These are phyloP conservation scores for Xiphophorus hellerii DNA, from an alignment of 2,113 vertebrate genomes.

Conservation along the genomic window DNA sequence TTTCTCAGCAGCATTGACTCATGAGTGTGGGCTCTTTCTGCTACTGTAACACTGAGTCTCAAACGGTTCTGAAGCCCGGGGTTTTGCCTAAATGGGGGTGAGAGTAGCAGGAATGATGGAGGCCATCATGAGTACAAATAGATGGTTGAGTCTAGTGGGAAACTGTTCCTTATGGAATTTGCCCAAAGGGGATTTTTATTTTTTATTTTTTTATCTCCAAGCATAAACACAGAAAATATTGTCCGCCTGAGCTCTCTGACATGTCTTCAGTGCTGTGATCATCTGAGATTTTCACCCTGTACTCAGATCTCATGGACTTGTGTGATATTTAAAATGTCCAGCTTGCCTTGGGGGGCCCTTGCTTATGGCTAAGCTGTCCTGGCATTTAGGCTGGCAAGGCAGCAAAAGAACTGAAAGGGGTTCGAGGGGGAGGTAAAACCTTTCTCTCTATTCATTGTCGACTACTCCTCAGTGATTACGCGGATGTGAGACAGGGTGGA, in stretches of 20 bases:
- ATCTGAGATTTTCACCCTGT: slow-evolving; percentile 16
- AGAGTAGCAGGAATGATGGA: slow-evolving; percentile 31
- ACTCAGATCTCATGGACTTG: slow-evolving; percentile 33
- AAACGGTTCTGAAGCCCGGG: slow-evolving; percentile 38
- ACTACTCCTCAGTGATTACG: slow-evolving; percentile 62
- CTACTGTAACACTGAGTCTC: slow-evolving; percentile 59
- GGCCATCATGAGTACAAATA: slow-evolving; percentile 17
- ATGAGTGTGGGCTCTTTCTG: slow-evolving; percentile 60
- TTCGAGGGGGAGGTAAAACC: slow-evolving; percentile 43
- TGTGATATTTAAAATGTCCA: slow-evolving; percentile 44
- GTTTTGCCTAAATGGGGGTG: slow-evolving; percentile 31
- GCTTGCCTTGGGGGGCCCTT: slow-evolving; percentile 19
- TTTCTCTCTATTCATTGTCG: slow-evolving; percentile 67
- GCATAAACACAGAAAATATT: neutral
- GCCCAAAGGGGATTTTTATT: neutral
- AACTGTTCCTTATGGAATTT: slow-evolving; percentile 19
- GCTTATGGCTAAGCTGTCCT: slow-evolving; percentile 49
- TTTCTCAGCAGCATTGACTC: slow-evolving; percentile 58
- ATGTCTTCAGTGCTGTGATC: slow-evolving; percentile 4
- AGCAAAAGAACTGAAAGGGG: slow-evolving; percentile 41
- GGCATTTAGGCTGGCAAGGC: slow-evolving; percentile 66
- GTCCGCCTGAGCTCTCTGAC: slow-evolving; percentile 11
- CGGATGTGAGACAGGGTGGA: slow-evolving; percentile 56
- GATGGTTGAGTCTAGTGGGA: slow-evolving; percentile 20
- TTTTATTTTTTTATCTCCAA: neutral